Evolutionary conservation across 37 sponge, comb jelly and placozoan genomes (phyloP), one percentile per base, ranked within the genome.

Genomic region (Ianthella basta): DNA sequence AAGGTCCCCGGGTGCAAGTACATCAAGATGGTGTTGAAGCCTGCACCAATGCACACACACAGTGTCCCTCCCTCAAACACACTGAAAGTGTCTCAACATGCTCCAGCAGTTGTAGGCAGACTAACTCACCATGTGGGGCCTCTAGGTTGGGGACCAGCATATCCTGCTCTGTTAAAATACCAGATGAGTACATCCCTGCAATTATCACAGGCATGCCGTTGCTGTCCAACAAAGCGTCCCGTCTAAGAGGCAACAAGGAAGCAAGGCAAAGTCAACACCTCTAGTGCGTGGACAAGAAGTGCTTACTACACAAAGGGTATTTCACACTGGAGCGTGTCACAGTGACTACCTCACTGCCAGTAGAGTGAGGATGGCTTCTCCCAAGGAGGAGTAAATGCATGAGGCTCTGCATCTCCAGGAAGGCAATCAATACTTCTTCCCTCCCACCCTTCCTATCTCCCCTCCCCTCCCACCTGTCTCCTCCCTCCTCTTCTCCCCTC

Each of bases 181-280:
- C 70, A 41, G 66, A 0, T 19, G 34, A 67, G 66, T 83, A 83
- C 64, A 60, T 19, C 14, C 83, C 83, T 21, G 61, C 20, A 21
- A 66, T 29, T 24, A 83, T 40, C 50, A 83, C 18, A n/a, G 83
- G 70, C 20, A 83, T 27, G 32, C 70, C 70, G 13, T 83, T 41
- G 55, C 15, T 29, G 55, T 66, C 83, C 54, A 83, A 0, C 33
- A 83, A 33, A 53, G 54, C 25, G 37, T 75, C 54, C 53, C 37
- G 54, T 41, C 78, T 75, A 36, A 4, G 25, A 41, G 15, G n/a
- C n/a, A 44, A 44, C 50, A 44, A 44, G 50, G 50, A 44, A 3
- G 8, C 70, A 69, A 3, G 33, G 1, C 70, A 30, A 4, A 23
- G 25, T 56, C 59, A 15, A 56, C 59, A 56, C n/a, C 63, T 10